Evolutionary conservation across 2,113 vertebrate genomes (phyloP), one percentile per base, ranked within the genome.

Genomic region (Neofelis nebulosa): DNA sequence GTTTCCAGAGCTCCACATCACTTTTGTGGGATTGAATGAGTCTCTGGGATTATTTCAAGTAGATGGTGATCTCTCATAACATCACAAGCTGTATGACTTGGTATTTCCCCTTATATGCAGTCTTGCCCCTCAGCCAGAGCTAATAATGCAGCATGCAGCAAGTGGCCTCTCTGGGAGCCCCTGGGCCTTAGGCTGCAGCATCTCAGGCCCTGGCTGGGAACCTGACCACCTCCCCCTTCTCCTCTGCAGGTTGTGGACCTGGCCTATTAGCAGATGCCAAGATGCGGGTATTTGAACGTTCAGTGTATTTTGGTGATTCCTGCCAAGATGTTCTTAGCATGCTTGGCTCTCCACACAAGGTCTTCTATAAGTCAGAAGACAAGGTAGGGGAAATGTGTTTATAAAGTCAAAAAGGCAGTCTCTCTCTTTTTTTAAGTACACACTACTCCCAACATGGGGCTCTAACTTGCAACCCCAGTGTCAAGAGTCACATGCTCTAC

Each of bases 351-450:
- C 99, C 99, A 8, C 99, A 99, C 98, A 99, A 99, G 98, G 99
- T 99, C 98, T 99, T 99, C 98, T 99, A 99, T 98, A 99, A 99
- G 98, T 99, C 99, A 0, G 99, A 99, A 98, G 99, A 99, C 98
- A 99, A 99, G 99, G 99, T 99, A 97, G 97, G 97, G 69, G 68
- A 48, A 48, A 78, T 94, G 8, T 78, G 23, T 76, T 86, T 73
- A 52, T 66, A 68, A 76, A 91, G 5, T 94, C 21, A 29, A 92
- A 52, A 85, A 84, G 61, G n/a, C 29, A 45, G 18, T 74, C 55
- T 83, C 5, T 61, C 21, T 61, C 21, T 61, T 19, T 14, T 48
- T 78, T 78, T 31, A 48, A 78, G 41, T 78, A 48, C 48, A 78
- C 14, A 31, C 41, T 76, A 9, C 14, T 15, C 27, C 41, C 15